Evolutionary conservation across 2,113 vertebrate genomes (phyloP).

Genomic region (Poecilia latipinna): DNA sequence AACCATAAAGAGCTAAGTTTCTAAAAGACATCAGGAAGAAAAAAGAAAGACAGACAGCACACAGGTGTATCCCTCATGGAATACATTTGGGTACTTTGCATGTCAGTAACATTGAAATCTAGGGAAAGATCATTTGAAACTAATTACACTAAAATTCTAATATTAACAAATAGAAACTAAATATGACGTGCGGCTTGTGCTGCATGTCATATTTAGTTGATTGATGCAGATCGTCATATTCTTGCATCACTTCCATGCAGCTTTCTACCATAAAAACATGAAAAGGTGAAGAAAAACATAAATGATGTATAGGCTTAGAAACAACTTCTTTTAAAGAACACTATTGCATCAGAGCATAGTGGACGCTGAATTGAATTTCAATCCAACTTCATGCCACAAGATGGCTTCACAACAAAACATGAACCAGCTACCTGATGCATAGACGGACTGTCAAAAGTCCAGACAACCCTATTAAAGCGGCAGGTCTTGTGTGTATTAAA

Average conservation of each 20-base stretch:
- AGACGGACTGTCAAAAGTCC: neutral
- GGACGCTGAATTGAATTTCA: neutral
- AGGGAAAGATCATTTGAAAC: too few species aligned
- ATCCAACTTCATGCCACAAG: neutral
- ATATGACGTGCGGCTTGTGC: neutral
- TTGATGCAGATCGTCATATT: neutral
- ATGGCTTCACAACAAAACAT: neutral
- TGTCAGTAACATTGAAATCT: too few species aligned
- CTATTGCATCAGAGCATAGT: neutral
- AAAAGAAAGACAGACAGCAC: neutral
- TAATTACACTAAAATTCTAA: neutral
- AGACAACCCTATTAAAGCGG: neutral
- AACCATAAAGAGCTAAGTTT: neutral
- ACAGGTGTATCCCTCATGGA: neutral
- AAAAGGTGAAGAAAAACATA: conserved; percentile 1
- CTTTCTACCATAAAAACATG: neutral
- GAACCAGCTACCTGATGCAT: neutral
- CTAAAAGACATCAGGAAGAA: neutral
- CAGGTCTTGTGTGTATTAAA: too few species aligned
- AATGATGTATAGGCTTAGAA: neutral
- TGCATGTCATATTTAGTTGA: neutral
- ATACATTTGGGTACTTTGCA: neutral
- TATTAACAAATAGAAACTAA: neutral
- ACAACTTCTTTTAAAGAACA: neutral
- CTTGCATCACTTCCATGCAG: neutral